These are phyloP conservation scores for Chiloscyllium plagiosum DNA, from an alignment of 2,113 vertebrate species.

Conservation along the genomic window DNA sequence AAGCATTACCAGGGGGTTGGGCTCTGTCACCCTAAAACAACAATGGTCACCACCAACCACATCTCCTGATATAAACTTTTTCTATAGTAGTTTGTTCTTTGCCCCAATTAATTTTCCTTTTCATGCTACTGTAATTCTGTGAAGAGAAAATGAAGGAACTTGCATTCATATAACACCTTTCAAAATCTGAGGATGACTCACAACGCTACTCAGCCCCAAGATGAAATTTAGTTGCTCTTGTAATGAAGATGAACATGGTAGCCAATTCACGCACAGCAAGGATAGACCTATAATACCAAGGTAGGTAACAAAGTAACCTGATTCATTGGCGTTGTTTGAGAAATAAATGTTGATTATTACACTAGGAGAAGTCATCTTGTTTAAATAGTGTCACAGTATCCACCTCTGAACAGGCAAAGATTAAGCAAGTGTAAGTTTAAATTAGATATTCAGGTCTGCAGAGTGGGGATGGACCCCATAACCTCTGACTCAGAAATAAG, in stretches of 20 bases:
- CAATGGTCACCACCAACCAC: neutral
- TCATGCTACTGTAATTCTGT: neutral
- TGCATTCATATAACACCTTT: neutral
- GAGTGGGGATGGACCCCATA: neutral
- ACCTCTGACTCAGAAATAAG: neutral
- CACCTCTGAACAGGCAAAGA: neutral
- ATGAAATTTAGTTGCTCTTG: neutral
- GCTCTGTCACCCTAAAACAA: neutral
- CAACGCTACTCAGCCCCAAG: neutral
- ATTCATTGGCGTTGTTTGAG: neutral
- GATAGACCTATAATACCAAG: neutral
- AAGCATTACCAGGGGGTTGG: neutral
- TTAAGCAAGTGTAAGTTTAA: neutral
- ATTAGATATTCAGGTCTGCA: neutral
- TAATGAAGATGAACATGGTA: neutral
- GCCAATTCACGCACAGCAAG: neutral
- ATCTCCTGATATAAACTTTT: neutral
- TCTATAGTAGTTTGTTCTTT: neutral
- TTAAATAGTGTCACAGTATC: neutral
- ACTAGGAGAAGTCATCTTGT: neutral
- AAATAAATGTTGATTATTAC: neutral
- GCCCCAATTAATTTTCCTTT: neutral
- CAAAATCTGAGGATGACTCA: neutral
- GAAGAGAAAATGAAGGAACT: neutral
- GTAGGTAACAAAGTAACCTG: neutral